Evolutionary conservation across 2,888 invertebrate genomes (phyloP).

Genomic region (Nysson spinosus): DNA sequence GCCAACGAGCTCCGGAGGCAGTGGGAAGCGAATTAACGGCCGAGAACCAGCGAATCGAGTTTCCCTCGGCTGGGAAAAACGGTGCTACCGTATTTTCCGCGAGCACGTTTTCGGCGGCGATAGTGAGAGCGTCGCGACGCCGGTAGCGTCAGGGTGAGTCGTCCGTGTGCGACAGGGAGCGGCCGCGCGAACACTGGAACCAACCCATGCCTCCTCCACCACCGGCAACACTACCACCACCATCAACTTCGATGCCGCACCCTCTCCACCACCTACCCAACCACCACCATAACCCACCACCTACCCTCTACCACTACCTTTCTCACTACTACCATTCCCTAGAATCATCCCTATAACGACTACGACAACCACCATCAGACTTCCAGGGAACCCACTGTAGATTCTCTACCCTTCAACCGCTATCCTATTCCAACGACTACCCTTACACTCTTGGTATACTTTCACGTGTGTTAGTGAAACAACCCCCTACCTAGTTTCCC

Average conservation of each 20-base stretch:
- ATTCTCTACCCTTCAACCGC: constrained; percentile 58
- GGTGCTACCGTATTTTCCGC: constrained; percentile 47
- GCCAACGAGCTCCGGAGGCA: constrained; percentile 4
- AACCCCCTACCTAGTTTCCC: constrained; percentile 23
- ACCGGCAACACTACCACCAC: constrained; percentile 57
- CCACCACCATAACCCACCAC: constrained; percentile 9
- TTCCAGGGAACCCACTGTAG: constrained; percentile 31
- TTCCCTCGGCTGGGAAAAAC: constrained; percentile 9
- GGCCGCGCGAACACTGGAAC: constrained; percentile 75
- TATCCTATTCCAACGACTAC: constrained; percentile 52
- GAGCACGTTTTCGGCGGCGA: constrained; percentile 58
- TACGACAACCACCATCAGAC: constrained; percentile 6
- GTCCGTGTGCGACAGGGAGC: constrained; percentile 75
- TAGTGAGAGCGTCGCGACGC: constrained; percentile 59
- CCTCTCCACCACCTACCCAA: constrained; percentile 40
- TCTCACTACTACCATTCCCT: constrained; percentile 37
- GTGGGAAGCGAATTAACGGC: constrained; percentile 12
- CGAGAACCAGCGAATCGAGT: constrained; percentile 30
- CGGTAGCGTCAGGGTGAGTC: constrained; percentile 54
- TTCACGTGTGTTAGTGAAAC: constrained; percentile 36
- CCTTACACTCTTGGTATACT: constrained; percentile 12
- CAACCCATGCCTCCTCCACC: constrained; percentile 67
- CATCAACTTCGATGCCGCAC: constrained; percentile 53
- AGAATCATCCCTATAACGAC: constrained; percentile 35
- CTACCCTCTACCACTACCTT: constrained; percentile 39